Evolutionary conservation across 2,888 invertebrate species (phyloP).

Genomic region (Aplocera efformata): DNA sequence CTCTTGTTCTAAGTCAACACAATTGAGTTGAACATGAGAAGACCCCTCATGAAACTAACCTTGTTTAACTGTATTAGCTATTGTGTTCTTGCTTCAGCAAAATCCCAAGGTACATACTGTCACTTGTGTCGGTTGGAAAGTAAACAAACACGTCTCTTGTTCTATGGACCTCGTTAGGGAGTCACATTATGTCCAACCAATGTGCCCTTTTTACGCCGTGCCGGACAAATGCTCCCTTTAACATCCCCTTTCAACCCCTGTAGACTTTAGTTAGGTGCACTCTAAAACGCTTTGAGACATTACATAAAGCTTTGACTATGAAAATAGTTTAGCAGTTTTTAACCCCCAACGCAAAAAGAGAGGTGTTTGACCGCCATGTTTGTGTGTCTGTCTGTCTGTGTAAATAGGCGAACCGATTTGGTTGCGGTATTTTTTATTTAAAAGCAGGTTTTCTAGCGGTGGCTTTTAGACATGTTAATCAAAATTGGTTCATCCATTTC

Average conservation of each 20-base stretch:
- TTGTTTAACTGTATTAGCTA: no score
- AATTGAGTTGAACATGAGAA: no score
- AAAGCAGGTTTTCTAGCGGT: no score
- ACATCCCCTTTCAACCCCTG: slow-evolving; percentile 35
- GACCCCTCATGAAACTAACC: no score
- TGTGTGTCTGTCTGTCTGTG: no score
- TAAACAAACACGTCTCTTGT: slow-evolving; percentile 30
- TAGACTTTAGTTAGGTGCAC: slow-evolving; percentile 34
- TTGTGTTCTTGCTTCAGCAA: slow-evolving; percentile 1
- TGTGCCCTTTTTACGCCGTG: slow-evolving; percentile 37
- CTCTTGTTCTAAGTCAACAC: no score
- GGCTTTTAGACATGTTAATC: no score
- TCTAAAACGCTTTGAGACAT: slow-evolving; percentile 33
- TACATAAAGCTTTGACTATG: slow-evolving; percentile 26
- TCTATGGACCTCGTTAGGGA: slow-evolving; percentile 37
- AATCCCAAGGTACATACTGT: slow-evolving; percentile 15
- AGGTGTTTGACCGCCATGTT: no score
- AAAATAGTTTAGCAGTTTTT: slow-evolving; percentile 19
- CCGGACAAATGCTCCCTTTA: slow-evolving; percentile 43
- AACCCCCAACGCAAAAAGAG: no score
- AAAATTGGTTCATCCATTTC: no score
- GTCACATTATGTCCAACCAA: slow-evolving; percentile 35
- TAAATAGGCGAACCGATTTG: no score
- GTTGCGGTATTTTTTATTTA: no score
- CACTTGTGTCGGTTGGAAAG: slow-evolving; percentile 11